A percentile compares a stretch with the other conserved stretches of the same genome.
These are phyloP conservation scores for Heterocephalus glaber DNA, from an alignment of 2,113 vertebrate species.

Conservation along the genomic window DNA sequence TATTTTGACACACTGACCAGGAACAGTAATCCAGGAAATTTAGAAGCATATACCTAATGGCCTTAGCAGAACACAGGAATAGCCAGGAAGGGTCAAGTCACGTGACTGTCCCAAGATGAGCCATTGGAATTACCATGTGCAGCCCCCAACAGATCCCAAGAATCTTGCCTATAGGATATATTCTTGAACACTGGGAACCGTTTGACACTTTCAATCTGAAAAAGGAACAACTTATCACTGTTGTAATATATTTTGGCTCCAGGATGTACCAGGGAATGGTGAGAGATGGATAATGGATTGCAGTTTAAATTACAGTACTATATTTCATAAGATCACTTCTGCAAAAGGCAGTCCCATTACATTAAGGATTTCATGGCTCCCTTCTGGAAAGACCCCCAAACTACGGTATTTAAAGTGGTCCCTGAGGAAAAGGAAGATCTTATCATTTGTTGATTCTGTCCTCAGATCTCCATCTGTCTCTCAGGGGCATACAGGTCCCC, in stretches of 20 bases:
- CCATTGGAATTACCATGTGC: background rate
- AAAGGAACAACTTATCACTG: background rate
- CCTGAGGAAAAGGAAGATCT: background rate
- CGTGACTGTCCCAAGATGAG: background rate
- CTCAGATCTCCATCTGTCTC: background rate
- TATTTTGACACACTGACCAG: background rate
- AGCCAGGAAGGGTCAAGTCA: background rate
- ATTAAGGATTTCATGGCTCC: background rate
- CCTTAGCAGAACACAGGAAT: background rate
- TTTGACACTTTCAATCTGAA: background rate
- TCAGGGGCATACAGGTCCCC: background rate
- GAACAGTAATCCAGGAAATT: background rate
- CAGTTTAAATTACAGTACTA: background rate
- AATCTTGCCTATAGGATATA: no score
- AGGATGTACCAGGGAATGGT: background rate
- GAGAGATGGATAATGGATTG: background rate
- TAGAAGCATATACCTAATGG: background rate
- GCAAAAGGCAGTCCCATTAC: background rate
- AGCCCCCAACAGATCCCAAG: background rate
- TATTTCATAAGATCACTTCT: background rate
- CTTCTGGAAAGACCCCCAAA: background rate
- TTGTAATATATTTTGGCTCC: background rate
- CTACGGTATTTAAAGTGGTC: background rate
- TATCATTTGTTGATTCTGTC: background rate
- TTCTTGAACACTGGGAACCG: background rate